Base-by-base conservation (phyloP, 64 coral and sea anemone genomes). In the Platygyra sinensis region DNA sequence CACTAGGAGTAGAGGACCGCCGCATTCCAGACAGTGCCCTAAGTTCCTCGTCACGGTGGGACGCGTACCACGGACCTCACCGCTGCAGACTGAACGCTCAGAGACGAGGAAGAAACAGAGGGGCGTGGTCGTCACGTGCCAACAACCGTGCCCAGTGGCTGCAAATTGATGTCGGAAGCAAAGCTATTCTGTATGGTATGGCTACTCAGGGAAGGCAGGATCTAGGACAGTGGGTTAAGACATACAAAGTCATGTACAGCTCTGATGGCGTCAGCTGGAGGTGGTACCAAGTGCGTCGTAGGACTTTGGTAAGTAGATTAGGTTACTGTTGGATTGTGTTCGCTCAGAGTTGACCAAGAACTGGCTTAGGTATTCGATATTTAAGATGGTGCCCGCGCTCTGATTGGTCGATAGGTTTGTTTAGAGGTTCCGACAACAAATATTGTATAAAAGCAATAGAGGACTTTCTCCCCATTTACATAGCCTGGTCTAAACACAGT, bases 201-300 rank as follows among this genome's bases (percentile, higher is more conserved):
- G 79, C 62, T 10, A 96, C 88, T 12, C 95, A 96, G 30, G 95
- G 95, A 51, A 87, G 95, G 16, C 91, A 92, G 24, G 80, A 86
- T 60, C 3, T 33, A 5, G 93, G 73, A n/a, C 95, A 96, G 28
- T 96, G 95, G 95, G 95, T 96, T 69, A 96, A 92, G 88, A 82
- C 75, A 14, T 96, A 93, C 27, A 89, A 75, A 46, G 95, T 96
- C 25, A 84, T 89, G 24, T 96, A 93, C 62, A 96, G 95, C 29
- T 75, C 38, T 30, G 31, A 90, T 83, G 91, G 95, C 24, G 76
- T 91, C 28, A 75, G 82, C 0, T 96, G 93, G 80, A 62, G 82
- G 31, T 87, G 72, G 55, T 96, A 96, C 71, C 73, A 77, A 81
- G 46, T 60, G 51, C 62, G 95, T 81, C n/a, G 92, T 30, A 93